Evolutionary conservation across 2,797 vertebrate genomes (phyloP).

Genomic region (Poecilia picta): DNA sequence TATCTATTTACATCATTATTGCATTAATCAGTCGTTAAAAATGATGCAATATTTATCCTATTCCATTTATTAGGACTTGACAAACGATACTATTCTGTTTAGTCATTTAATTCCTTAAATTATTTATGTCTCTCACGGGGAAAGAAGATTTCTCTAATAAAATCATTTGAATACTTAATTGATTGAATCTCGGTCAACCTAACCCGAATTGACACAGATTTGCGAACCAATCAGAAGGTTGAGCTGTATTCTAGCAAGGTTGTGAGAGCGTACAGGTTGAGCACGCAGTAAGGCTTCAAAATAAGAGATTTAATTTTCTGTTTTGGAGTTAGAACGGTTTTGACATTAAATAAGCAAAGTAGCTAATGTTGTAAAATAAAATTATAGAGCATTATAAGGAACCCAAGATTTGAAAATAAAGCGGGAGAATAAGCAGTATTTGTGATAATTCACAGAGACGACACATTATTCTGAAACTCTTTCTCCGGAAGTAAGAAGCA

Average conservation of each 20-base stretch:
- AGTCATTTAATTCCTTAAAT: not conserved
- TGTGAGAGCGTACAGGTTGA: slow-evolving; percentile 40
- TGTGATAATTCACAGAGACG: not conserved
- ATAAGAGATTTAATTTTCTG: not conserved
- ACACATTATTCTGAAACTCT: slow-evolving; percentile 46
- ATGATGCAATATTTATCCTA: not conserved
- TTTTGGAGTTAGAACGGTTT: fast-evolving
- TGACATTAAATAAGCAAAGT: not conserved
- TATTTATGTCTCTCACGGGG: not conserved
- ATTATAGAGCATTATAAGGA: fast-evolving
- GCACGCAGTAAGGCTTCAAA: slow-evolving; percentile 34
- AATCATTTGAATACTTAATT: not conserved
- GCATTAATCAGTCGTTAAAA: not conserved
- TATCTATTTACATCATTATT: not conserved
- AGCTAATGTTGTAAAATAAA: no score
- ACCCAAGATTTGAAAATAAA: not conserved
- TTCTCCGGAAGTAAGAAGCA: not conserved
- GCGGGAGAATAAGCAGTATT: not conserved
- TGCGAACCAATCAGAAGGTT: slow-evolving; percentile 66
- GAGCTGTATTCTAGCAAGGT: slow-evolving; percentile 43
- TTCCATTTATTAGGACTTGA: not conserved
- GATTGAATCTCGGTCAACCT: slow-evolving; percentile 28
- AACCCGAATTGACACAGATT: slow-evolving; percentile 19
- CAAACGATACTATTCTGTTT: not conserved
- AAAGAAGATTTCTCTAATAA: not conserved